Base-by-base conservation (phyloP, 2,113 vertebrate species). In the Butorides virescens region DNA sequence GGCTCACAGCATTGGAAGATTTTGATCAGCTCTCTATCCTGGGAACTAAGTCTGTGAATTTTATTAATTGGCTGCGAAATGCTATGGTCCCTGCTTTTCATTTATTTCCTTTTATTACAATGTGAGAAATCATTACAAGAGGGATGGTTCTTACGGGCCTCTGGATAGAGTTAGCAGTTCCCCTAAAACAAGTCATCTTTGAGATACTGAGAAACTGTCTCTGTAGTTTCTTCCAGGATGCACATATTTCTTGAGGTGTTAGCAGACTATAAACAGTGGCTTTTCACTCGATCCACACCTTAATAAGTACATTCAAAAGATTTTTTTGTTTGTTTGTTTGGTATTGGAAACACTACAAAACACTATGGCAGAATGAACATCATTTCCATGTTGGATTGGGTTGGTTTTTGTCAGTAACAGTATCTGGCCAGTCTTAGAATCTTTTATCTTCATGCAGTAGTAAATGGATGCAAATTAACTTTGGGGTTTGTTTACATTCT, bases 371-470 rank as follows among this genome's bases (percentile, higher is more conserved):
- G 19, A 73, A 62, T 56, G 17, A 75, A 19, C 4, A 67, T 6
- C 1, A 39, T 81, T 75, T 89, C 63, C 44, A 2, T 18, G 11
- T 75, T 81, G 3, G 20, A 20, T 29, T 78, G 39, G 4, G 7
- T 37, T 2, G 0, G 2, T 86, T 92, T 92, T 92, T 70, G 3
- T 21, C 39, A 52, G 37, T n/a, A 50, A 30, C 4, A 0, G 0
- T 46, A 10, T 37, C 74, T 39, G 50, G 4, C 30, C 32, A 14
- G 4, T 23, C 47, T 76, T 73, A 59, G 22, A 70, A 59, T 56
- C 34, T 76, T 76, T n/a, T 70, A 6, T 44, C 29, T 81, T 93
- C 71, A 49, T 13, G 4, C 5, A 59, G 23, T 88, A 86, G 30
- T 70, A 79, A 75, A 53, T 27, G 11, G 26, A 81, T 63, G 37